Conservation (phyloP, 2,113 vertebrate genomes). For the Morone saxatilis region DNA sequence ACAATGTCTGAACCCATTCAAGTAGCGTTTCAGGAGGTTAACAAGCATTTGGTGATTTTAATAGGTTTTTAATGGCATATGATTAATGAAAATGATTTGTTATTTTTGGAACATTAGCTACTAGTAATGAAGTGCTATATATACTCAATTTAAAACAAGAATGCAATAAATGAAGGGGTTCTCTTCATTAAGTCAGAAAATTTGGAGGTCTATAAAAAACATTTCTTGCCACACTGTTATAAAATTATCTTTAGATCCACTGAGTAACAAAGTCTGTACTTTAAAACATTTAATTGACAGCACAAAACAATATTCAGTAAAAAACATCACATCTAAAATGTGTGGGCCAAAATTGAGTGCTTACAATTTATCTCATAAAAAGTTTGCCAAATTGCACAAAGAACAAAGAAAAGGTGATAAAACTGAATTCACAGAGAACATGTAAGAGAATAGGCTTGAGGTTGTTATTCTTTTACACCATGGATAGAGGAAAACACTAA, state of each 20-base stretch:
- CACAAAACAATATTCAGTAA: neutral
- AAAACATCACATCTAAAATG: neutral
- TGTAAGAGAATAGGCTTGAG: neutral
- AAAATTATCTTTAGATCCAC: neutral
- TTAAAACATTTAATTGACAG: neutral
- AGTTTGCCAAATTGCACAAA: neutral
- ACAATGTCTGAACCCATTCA: neutral
- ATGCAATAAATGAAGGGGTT: neutral
- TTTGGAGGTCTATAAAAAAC: neutral
- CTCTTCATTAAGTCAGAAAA: neutral
- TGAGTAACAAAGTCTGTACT: neutral
- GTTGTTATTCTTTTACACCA: neutral
- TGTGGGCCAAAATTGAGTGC: conserved; percentile 26
- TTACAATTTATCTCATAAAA: neutral
- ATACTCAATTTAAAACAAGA: neutral
- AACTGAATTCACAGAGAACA: neutral
- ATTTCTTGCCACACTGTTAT: neutral
- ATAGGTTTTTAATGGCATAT: conserved; percentile 8
- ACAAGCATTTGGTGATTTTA: neutral
- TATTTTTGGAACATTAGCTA: conserved; percentile 26
- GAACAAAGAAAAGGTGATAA: neutral
- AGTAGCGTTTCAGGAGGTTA: neutral
- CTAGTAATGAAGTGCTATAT: neutral
- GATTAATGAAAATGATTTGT: neutral
- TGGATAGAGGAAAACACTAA: conserved; percentile 1